These are phyloP conservation scores for Eupithecia pulchellata DNA, from an alignment of 2,888 invertebrate species.

Conservation along the genomic window DNA sequence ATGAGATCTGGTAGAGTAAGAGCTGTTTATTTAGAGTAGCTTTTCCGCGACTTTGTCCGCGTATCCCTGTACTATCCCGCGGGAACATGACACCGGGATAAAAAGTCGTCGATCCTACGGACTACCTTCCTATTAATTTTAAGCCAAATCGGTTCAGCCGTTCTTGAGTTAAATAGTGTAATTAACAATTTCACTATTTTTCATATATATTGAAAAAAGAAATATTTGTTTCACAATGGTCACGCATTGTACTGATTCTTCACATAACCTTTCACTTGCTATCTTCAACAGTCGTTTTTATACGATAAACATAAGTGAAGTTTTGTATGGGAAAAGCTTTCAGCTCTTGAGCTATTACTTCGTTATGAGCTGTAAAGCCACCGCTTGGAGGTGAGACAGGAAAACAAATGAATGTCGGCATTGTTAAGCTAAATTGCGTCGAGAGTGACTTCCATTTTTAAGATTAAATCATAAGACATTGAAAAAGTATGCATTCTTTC, in stretches of 20 bases:
- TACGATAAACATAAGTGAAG: neutral
- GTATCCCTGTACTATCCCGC: too few relatives aligned
- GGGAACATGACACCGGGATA: too few relatives aligned
- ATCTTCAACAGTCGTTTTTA: neutral
- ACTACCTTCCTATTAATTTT: too few relatives aligned
- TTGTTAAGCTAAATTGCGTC: conserved; percentile 50
- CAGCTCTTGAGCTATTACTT: conserved; percentile 21
- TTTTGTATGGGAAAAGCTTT: neutral
- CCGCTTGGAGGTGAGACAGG: conserved; percentile 57
- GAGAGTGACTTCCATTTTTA: conserved; percentile 35
- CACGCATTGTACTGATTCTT: neutral
- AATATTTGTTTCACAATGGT: neutral
- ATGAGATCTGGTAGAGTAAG: conserved; percentile 35
- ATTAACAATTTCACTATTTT: too few relatives aligned
- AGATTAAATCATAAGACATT: conserved; percentile 41
- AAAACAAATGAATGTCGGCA: conserved; percentile 65
- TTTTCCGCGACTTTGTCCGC: too few relatives aligned
- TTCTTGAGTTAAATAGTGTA: too few relatives aligned
- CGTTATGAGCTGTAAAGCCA: conserved; percentile 42
- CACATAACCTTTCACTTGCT: neutral
- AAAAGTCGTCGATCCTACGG: too few relatives aligned
- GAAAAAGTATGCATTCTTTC: conserved; percentile 26
- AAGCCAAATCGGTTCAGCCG: too few relatives aligned
- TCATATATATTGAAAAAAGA: neutral
- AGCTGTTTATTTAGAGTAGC: too few relatives aligned